Percentiles rank a stretch among this genome's conserved stretches.
Conservation (phyloP, 2,797 vertebrate species). For the Sphaeramia orbicularis region DNA sequence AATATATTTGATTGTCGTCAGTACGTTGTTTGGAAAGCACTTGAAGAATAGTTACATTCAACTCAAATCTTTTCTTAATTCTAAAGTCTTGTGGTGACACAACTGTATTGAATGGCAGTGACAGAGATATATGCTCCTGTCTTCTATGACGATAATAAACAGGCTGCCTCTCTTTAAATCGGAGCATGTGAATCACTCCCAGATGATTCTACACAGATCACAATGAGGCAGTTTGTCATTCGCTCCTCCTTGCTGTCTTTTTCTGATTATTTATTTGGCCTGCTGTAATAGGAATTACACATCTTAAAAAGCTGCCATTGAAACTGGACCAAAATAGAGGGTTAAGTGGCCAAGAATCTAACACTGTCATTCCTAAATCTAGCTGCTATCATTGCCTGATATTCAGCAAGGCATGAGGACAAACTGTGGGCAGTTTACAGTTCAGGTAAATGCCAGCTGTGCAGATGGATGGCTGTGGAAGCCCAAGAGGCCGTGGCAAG, state of each 20-base stretch:
- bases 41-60: constrained; percentile 2
- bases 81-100: background rate
- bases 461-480: constrained; percentile 41
- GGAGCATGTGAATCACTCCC: constrained; percentile 51
- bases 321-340: background rate
- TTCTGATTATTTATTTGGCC: constrained; percentile 54
- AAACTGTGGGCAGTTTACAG: constrained; percentile 24
- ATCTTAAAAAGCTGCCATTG: constrained; percentile 19
- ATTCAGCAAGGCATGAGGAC: background rate
- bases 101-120: constrained; percentile 6
- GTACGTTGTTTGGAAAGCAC: background rate
- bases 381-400: background rate
- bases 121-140: constrained; percentile 14
- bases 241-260: constrained; percentile 34
- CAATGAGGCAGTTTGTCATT: constrained; percentile 30
- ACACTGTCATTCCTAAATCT: background rate
- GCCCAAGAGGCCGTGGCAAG: constrained; percentile 40
- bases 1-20: background rate
- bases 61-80: background rate
- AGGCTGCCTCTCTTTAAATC: constrained; percentile 32
- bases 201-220: constrained; percentile 48
- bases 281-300: constrained; percentile 11
- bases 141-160: constrained; percentile 35
- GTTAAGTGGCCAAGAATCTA: background rate
- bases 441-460: constrained; percentile 45